Conservation (phyloP, 1,140 invertebrate genomes). For the Drosophila takahashii region DNA sequence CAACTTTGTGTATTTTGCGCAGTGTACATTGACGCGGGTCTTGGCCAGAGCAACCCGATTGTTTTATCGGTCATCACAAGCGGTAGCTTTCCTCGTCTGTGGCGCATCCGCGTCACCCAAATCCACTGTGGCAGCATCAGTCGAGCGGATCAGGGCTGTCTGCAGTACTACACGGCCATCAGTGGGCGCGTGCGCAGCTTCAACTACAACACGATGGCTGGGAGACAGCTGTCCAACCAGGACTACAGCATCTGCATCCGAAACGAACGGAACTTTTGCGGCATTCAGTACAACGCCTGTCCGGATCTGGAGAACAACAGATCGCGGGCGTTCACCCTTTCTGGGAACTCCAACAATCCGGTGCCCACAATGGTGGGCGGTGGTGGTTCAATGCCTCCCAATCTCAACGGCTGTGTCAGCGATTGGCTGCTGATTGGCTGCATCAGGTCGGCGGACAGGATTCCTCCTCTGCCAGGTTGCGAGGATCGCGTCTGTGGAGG, state of each 20-base stretch:
- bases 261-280: constrained; percentile 94
- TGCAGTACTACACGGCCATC: constrained; percentile 92
- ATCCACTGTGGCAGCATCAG: constrained; percentile 90
- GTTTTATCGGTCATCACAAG: constrained; percentile 92
- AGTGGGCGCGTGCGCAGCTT: constrained; percentile 92
- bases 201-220: constrained; percentile 91
- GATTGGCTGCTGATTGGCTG: constrained; percentile 93
- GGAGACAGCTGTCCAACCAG: constrained; percentile 94
- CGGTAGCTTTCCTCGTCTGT: constrained; percentile 90
- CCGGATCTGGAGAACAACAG: constrained; percentile 87
- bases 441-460: constrained; percentile 85
- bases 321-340: constrained; percentile 89
- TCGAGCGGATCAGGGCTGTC: constrained; percentile 92
- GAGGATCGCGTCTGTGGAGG: constrained; percentile 86
- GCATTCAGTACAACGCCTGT: constrained; percentile 92
- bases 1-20: constrained; percentile 44
- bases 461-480: constrained; percentile 82
- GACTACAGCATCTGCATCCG: constrained; percentile 94
- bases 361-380: constrained; percentile 89
- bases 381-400: constrained; percentile 83
- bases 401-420: constrained; percentile 87
- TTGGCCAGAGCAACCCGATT: constrained; percentile 90
- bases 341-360: constrained; percentile 89
- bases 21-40: constrained; percentile 94
- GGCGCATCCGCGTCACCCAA: constrained; percentile 92